Evolutionary conservation across 2,113 vertebrate species (phyloP).

Genomic region (Periophthalmodon schlosseri): DNA sequence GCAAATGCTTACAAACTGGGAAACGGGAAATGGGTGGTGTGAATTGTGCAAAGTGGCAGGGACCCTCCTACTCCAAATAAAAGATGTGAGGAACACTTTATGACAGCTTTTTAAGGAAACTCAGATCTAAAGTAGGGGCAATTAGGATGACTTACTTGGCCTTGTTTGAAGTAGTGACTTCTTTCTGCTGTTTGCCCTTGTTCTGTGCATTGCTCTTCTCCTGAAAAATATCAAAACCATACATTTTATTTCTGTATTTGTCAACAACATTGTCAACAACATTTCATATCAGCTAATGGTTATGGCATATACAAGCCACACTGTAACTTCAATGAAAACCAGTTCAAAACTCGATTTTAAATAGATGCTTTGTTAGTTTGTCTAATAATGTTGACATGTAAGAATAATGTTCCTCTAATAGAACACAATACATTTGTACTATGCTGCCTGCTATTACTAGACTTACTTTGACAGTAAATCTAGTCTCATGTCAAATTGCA

Average conservation of each 20-base stretch:
- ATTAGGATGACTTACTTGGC: slow-evolving; percentile 71
- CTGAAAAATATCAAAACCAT: slow-evolving; percentile 60
- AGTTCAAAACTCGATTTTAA: neutral
- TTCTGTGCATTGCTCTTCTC: slow-evolving; percentile 75
- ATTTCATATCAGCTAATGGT: slow-evolving; percentile 12
- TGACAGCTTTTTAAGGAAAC: neutral
- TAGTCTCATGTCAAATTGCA: neutral
- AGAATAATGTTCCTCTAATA: neutral
- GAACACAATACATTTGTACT: neutral
- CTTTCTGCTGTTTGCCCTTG: slow-evolving; percentile 75
- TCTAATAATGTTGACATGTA: neutral
- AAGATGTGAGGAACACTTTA: neutral
- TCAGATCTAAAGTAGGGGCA: neutral
- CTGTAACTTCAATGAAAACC: neutral
- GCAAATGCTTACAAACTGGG: slow-evolving; percentile 2
- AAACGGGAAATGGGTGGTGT: neutral
- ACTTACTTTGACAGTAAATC: neutral
- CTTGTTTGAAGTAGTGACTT: slow-evolving; percentile 69
- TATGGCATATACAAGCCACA: neutral
- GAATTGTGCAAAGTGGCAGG: neutral
- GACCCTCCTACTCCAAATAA: neutral
- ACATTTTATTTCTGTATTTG: slow-evolving; percentile 1
- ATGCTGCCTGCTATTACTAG: neutral
- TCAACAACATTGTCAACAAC: neutral
- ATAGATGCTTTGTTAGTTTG: neutral